phyloP scores from a whole-genome alignment of 2,797 vertebrate species.

The Sebastolobus altivelis region DNA sequence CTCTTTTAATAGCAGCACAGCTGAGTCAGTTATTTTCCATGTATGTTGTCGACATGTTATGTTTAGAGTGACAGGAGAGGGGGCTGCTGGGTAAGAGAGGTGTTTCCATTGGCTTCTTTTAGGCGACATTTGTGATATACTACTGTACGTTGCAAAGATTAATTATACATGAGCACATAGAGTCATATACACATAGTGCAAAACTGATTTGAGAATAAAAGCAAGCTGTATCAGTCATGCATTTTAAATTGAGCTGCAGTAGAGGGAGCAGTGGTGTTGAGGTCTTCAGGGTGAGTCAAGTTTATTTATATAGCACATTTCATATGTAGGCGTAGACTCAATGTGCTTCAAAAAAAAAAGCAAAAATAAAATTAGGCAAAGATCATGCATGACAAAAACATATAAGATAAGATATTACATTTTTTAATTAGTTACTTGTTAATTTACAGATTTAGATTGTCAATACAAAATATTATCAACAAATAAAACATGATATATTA shows the following conservation, averaged over 20 bases:
- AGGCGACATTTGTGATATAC: not conserved
- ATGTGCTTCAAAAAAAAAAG: not conserved
- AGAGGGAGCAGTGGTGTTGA: not conserved
- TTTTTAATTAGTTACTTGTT: no score
- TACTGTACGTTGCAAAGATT: not conserved
- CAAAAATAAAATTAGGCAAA: not conserved
- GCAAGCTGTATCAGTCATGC: not conserved
- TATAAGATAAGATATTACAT: not conserved
- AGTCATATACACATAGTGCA: not conserved
- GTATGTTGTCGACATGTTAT: constrained; percentile 69
- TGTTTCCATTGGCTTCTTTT: constrained; percentile 4
- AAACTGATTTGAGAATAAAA: not conserved
- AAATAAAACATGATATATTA: no score
- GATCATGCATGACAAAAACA: not conserved
- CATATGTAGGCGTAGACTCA: not conserved
- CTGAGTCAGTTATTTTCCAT: constrained; percentile 77
- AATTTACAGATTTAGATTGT: no score
- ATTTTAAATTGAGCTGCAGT: not conserved
- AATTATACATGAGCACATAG: not conserved
- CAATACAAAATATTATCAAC: no score
- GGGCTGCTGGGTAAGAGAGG: not conserved
- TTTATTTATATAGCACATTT: not conserved
- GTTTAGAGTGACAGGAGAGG: constrained; percentile 51
- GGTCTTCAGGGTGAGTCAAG: not conserved
- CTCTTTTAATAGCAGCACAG: constrained; percentile 86